Evolutionary conservation across 2,797 vertebrate genomes (phyloP).

Genomic region (Lindbergichthys nudifrons): DNA sequence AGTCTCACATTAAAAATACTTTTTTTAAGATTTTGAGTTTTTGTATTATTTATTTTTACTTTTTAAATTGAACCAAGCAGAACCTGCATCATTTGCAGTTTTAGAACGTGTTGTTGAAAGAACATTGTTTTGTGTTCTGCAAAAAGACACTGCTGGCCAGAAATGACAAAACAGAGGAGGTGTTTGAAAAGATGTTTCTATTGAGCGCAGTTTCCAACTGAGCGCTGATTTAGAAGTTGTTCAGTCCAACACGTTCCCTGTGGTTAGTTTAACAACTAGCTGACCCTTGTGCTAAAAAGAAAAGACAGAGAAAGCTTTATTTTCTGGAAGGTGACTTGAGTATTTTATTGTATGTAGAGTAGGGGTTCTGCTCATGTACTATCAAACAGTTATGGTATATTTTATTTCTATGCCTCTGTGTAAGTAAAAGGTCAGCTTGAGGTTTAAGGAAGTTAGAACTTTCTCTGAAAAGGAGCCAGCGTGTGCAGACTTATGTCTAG

Average conservation of each 20-base stretch:
- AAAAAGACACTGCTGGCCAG: background rate
- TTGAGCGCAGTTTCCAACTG: background rate
- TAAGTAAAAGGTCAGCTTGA: conserved; percentile 27
- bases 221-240: conserved; percentile 14
- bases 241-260: conserved; percentile 1
- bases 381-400: background rate
- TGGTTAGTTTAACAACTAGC: conserved; percentile 22
- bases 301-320: background rate
- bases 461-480: conserved; percentile 11
- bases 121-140: conserved; percentile 1
- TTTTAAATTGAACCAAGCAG: conserved; percentile 4
- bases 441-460: conserved; percentile 21
- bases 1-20: background rate
- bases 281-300: conserved; percentile 12
- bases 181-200: background rate
- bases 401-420: conserved; percentile 23
- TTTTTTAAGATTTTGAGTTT: background rate
- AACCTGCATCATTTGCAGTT: background rate
- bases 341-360: conserved; percentile 26
- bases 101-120: background rate
- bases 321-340: conserved; percentile 6
- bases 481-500: conserved; percentile 47
- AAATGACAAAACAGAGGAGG: background rate
- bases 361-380: conserved; percentile 1
- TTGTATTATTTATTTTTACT: background rate